These are phyloP conservation scores for Ditula angustiorana DNA, from an alignment of 2,888 invertebrate species.

Conservation along the genomic window DNA sequence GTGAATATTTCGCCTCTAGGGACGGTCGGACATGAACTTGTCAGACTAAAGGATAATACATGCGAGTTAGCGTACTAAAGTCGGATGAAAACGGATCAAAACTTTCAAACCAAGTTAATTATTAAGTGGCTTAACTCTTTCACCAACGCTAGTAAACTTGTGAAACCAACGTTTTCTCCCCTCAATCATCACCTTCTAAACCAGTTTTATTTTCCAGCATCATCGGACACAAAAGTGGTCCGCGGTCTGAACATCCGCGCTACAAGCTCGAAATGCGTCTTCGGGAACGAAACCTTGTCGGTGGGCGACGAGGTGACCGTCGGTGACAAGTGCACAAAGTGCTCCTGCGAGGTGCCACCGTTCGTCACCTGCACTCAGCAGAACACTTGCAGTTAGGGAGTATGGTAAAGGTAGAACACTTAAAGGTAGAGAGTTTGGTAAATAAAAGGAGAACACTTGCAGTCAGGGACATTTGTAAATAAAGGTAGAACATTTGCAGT, in stretches of 20 bases:
- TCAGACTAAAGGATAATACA: too few relatives aligned
- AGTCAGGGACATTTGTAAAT: too few relatives aligned
- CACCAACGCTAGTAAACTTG: too few relatives aligned
- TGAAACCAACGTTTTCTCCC: too few relatives aligned
- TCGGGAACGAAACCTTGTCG: constrained; percentile 71
- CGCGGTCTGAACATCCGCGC: constrained; percentile 67
- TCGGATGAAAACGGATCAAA: too few relatives aligned
- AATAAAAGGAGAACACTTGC: not conserved
- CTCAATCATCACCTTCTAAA: too few relatives aligned
- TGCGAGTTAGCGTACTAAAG: too few relatives aligned
- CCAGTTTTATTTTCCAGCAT: constrained; percentile 57
- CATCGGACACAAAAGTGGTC: constrained; percentile 61
- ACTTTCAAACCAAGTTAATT: too few relatives aligned
- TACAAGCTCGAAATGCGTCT: constrained; percentile 65
- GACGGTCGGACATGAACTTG: too few relatives aligned
- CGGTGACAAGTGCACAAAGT: constrained; percentile 70
- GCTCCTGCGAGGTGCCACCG: constrained; percentile 75
- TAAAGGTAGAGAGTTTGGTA: not conserved
- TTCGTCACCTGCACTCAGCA: constrained; percentile 72
- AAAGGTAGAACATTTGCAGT: too few relatives aligned
- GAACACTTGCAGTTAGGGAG: constrained; percentile 52
- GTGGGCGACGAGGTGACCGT: constrained; percentile 75
- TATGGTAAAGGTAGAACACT: not conserved
- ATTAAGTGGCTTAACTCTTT: too few relatives aligned
- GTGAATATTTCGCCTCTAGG: too few relatives aligned